These are phyloP conservation scores for Nothobranchius kuhntae DNA, from an alignment of 2,113 vertebrate genomes.

Conservation along the genomic window DNA sequence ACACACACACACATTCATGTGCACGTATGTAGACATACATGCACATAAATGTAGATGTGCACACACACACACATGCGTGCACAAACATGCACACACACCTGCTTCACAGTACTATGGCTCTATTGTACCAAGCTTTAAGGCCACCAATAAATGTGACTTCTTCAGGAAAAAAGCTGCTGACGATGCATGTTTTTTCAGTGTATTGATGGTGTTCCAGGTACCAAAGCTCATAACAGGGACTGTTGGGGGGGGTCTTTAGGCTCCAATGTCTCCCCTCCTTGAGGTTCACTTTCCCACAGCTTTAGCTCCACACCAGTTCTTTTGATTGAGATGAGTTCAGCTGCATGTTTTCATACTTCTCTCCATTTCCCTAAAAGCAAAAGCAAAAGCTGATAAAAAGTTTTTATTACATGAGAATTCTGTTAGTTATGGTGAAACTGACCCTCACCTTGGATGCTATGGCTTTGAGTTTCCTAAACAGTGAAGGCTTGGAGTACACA, in stretches of 20 bases:
- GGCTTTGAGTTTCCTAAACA: conserved; percentile 93
- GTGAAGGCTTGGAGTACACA: conserved; percentile 91
- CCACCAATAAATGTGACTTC: conserved; percentile 43
- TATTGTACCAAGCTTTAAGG: conserved; percentile 61
- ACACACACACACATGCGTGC: too few species aligned
- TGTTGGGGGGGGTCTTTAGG: conserved; percentile 24
- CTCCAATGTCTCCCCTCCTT: conserved; percentile 21
- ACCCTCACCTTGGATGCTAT: conserved; percentile 91
- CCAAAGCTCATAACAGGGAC: conserved; percentile 43
- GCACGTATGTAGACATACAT: too few species aligned
- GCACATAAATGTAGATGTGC: too few species aligned
- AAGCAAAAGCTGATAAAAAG: conserved; percentile 15
- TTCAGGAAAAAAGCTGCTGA: conserved; percentile 20
- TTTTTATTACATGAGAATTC: not conserved
- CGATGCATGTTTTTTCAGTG: conserved; percentile 20
- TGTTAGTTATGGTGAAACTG: too few species aligned
- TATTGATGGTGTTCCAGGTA: conserved; percentile 42
- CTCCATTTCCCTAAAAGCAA: conserved; percentile 87
- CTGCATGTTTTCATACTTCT: conserved; percentile 92
- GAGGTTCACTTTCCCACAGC: not conserved
- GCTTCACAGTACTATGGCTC: conserved; percentile 37
- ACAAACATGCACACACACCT: conserved; percentile 10
- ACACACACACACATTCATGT: too few species aligned
- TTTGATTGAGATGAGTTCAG: conserved; percentile 93
- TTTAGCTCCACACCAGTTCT: conserved; percentile 83